These are phyloP conservation scores for Nyctibius bracteatus DNA, from an alignment of 2,113 vertebrate species.

Conservation along the genomic window DNA sequence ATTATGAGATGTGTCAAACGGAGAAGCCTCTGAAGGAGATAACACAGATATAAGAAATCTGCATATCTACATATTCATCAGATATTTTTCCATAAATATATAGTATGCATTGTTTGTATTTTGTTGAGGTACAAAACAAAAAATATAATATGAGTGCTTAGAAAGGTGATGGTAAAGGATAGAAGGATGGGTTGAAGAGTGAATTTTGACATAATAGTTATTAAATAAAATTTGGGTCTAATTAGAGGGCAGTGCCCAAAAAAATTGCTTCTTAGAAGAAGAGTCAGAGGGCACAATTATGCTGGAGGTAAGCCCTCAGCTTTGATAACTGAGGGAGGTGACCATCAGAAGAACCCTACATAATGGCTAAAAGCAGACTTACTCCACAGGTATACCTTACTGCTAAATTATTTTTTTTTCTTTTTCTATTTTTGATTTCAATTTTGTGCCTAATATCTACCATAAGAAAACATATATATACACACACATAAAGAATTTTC, in stretches of 20 bases:
- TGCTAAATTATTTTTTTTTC: neutral
- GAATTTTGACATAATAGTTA: neutral
- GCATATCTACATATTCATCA: neutral
- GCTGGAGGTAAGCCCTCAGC: neutral
- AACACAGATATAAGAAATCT: neutral
- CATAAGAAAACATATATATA: neutral
- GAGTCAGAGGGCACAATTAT: neutral
- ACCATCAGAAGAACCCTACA: neutral
- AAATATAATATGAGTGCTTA: neutral
- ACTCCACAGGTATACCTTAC: neutral
- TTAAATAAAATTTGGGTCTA: neutral
- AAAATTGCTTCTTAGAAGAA: neutral
- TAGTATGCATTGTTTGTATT: neutral
- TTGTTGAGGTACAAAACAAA: neutral
- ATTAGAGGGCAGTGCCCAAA: neutral
- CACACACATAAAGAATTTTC: neutral
- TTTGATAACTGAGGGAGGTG: neutral
- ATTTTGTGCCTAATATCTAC: neutral
- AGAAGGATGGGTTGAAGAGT: neutral
- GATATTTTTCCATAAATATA: neutral
- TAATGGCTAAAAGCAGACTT: neutral
- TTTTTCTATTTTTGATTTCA: neutral
- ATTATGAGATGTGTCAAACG: neutral
- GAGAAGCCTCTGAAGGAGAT: neutral
- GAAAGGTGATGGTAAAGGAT: neutral